Evolutionary conservation across 2,113 vertebrate species (phyloP).

Genomic region (Prionailurus bengalensis): DNA sequence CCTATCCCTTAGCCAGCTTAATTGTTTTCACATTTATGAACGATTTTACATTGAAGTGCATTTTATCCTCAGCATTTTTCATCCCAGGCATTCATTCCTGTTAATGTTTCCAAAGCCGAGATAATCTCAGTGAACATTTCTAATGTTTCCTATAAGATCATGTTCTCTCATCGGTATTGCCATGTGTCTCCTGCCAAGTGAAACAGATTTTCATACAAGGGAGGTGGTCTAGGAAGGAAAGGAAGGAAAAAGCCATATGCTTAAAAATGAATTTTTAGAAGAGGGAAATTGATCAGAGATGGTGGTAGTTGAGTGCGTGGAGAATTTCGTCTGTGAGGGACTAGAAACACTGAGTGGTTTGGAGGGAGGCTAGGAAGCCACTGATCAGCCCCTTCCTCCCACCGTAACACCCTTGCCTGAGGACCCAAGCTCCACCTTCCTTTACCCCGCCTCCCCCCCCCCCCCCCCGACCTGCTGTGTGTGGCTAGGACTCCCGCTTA

Average conservation of each 20-base stretch:
- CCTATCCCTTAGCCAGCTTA: constrained; percentile 12
- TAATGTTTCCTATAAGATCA: constrained; percentile 28
- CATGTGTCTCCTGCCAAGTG: constrained; percentile 32
- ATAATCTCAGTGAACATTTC: constrained; percentile 32
- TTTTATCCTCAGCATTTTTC: constrained; percentile 46
- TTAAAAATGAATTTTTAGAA: background rate
- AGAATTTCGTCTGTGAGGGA: background rate
- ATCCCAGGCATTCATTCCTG: background rate
- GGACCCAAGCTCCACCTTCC: background rate
- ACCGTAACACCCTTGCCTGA: background rate
- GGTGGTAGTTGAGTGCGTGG: background rate
- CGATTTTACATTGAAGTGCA: background rate
- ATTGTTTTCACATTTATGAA: constrained; percentile 68
- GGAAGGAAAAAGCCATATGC: background rate
- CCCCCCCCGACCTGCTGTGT: background rate
- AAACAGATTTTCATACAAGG: background rate
- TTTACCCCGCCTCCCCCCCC: too few relatives aligned
- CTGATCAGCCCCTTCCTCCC: background rate
- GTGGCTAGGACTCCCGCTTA: background rate
- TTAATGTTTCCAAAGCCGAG: constrained; percentile 50
- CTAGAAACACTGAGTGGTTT: background rate
- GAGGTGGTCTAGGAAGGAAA: constrained; percentile 33
- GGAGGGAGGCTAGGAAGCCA: background rate
- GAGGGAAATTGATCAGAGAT: background rate
- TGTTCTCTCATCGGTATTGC: background rate